Conservation (phyloP, 2,888 invertebrate species). For the Glaucopsyche alexis region DNA sequence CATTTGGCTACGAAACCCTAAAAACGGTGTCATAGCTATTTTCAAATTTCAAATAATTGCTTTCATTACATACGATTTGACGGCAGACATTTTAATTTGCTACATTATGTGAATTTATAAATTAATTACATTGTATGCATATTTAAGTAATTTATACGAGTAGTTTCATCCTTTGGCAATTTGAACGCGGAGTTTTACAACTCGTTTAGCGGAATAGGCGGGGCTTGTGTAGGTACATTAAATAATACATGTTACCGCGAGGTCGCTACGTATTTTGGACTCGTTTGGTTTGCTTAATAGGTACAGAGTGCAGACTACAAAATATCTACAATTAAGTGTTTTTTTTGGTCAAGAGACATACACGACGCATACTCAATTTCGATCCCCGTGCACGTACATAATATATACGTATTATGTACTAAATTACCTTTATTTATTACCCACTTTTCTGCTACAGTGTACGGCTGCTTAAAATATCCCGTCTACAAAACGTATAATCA, state of each 20-base stretch:
- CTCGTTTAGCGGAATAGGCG: background rate
- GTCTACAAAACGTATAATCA: too few species aligned
- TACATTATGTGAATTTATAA: background rate
- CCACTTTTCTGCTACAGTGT: too few species aligned
- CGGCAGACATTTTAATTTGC: background rate
- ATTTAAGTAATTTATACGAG: background rate
- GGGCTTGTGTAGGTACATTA: background rate
- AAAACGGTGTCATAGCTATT: background rate
- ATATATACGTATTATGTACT: too few species aligned
- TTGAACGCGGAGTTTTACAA: conserved; percentile 8
- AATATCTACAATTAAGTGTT: background rate
- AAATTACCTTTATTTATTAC: too few species aligned
- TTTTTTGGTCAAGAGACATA: background rate
- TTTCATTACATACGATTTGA: background rate
- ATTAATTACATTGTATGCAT: background rate
- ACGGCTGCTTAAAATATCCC: too few species aligned
- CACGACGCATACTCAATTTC: background rate
- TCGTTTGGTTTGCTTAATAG: background rate
- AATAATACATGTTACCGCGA: background rate
- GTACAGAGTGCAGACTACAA: background rate
- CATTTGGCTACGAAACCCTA: too few species aligned
- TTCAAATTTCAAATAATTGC: background rate
- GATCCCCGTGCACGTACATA: too few species aligned
- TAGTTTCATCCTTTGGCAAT: background rate
- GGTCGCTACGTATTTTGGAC: background rate